Evolutionary conservation across 2,888 invertebrate genomes (phyloP).

Genomic region (Nemoura dubitans): DNA sequence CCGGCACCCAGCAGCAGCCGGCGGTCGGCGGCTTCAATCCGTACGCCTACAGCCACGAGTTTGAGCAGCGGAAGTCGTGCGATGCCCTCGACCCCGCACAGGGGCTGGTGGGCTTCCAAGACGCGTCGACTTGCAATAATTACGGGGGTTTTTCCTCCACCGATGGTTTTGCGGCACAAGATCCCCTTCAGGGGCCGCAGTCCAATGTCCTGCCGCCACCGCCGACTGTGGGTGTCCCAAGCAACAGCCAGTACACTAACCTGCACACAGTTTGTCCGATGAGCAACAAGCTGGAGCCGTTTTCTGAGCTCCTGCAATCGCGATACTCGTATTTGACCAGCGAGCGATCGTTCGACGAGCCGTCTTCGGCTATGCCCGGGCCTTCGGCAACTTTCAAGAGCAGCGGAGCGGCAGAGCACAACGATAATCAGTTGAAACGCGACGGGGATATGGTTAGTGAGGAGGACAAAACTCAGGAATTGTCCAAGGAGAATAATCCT

Average conservation of each 20-base stretch:
- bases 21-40: constrained; percentile 42
- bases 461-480: constrained; percentile 26
- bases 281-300: constrained; percentile 76
- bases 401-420: constrained; percentile 46
- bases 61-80: constrained; percentile 3
- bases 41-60: constrained; percentile 47
- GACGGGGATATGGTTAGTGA: constrained; percentile 21
- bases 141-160: constrained; percentile 13
- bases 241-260: constrained; percentile 68
- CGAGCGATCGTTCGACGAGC: constrained; percentile 56
- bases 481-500: constrained; percentile 34
- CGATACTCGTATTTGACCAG: constrained; percentile 65
- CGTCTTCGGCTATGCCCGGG: constrained; percentile 47
- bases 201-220: not conserved
- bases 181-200: not conserved
- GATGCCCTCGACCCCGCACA: not conserved
- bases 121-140: constrained; percentile 8
- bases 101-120: constrained; percentile 5
- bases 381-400: constrained; percentile 47
- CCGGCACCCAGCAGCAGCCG: constrained; percentile 43
- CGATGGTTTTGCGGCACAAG: not conserved
- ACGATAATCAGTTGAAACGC: constrained; percentile 24
- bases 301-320: constrained; percentile 70
- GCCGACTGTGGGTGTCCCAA: not conserved
- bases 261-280: constrained; percentile 70